phyloP scores from a whole-genome alignment of 2,113 vertebrate genomes.

The zebrafish (Danio rerio) region GRCz12tu NC_133185.1:42334501-42335000 shows the following conservation, averaged over 20 bases:
- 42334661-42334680: no score
- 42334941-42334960: constrained; percentile 19
- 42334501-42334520: no score
- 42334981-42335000: constrained; percentile 43
- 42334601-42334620: no score
- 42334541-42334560: no score
- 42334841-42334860: constrained; percentile 59
- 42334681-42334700: no score
- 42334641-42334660: no score
- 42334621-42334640: no score
- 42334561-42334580: no score
- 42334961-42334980: constrained; percentile 60
- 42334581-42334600: no score
- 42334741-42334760: neutral
- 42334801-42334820: constrained; percentile 31
- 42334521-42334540: no score
- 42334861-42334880: constrained; percentile 97
- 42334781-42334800: constrained; percentile 23
- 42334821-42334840: constrained; percentile 30
- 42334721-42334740: no score
- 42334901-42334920: constrained; percentile 69
- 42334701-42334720: no score
- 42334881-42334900: constrained; percentile 83
- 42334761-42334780: neutral
- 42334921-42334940: constrained; percentile 55